These are phyloP conservation scores for Sinhomidia bicolor DNA, from an alignment of 2,888 invertebrate species.

Conservation along the genomic window DNA sequence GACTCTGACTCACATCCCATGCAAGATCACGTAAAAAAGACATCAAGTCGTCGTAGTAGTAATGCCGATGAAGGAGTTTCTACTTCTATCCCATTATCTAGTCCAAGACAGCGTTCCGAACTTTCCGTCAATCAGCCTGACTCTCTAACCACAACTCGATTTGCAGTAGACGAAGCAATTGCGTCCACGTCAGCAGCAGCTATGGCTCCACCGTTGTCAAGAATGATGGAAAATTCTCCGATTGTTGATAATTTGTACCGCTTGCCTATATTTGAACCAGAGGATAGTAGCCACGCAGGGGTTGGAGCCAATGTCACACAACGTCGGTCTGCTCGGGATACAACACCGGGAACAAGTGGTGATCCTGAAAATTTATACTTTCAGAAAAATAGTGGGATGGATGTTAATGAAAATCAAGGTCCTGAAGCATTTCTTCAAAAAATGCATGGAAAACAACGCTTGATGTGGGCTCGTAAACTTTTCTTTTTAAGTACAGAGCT, in stretches of 20 bases:
- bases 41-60: slow-evolving; percentile 12
- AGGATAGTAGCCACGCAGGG: slow-evolving; percentile 7
- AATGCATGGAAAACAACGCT: slow-evolving; percentile 56
- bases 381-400: neutral
- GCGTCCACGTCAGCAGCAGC: slow-evolving; percentile 61
- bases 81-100: slow-evolving; percentile 54
- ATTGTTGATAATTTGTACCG: slow-evolving; percentile 61
- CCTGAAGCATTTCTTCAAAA: slow-evolving; percentile 53
- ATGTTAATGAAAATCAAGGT: slow-evolving; percentile 46
- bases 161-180: slow-evolving; percentile 18
- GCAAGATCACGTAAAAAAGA: neutral
- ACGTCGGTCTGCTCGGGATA: neutral
- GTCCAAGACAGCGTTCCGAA: slow-evolving; percentile 81
- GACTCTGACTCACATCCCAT: neutral
- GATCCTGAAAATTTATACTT: slow-evolving; percentile 24
- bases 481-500: slow-evolving; percentile 74
- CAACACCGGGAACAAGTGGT: slow-evolving; percentile 2
- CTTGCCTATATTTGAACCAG: slow-evolving; percentile 60
- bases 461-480: slow-evolving; percentile 74
- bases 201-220: slow-evolving; percentile 43
- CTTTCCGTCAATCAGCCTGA: slow-evolving; percentile 94
- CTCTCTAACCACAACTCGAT: neutral
- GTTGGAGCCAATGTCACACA: neutral
- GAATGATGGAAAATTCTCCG: slow-evolving; percentile 39
- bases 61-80: slow-evolving; percentile 44